phyloP scores from a whole-genome alignment of 2,113 vertebrate species.

The Paraplagusia blochii region DNA sequence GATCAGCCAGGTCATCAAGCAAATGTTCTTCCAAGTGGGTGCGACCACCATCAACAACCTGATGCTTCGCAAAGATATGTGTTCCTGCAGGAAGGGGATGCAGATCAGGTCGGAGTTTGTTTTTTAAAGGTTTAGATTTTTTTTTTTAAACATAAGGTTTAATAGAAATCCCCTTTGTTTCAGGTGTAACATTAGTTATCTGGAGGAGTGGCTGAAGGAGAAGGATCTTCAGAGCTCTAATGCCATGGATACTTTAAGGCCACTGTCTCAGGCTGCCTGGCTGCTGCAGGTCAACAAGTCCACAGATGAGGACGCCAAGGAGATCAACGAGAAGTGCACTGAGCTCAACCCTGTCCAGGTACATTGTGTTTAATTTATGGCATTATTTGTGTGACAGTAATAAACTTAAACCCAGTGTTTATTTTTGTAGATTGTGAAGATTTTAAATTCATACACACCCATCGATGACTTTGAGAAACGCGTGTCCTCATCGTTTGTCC shows the following conservation, averaged over 20 bases:
- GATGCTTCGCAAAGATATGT: slow-evolving; percentile 97
- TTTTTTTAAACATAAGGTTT: background rate
- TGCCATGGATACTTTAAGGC: slow-evolving; percentile 87
- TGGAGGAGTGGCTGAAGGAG: slow-evolving; percentile 97
- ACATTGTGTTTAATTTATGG: background rate
- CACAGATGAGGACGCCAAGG: slow-evolving; percentile 88
- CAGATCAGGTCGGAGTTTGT: slow-evolving; percentile 86
- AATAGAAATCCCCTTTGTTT: slow-evolving; percentile 4
- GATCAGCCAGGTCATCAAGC: slow-evolving; percentile 83
- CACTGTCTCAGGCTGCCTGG: slow-evolving; percentile 92
- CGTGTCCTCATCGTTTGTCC: slow-evolving; percentile 89
- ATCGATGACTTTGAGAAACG: slow-evolving; percentile 98
- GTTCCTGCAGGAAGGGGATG: slow-evolving; percentile 98
- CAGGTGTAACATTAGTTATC: slow-evolving; percentile 97
- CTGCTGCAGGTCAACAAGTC: slow-evolving; percentile 95
- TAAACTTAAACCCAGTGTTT: slow-evolving; percentile 9
- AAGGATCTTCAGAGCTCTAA: slow-evolving; percentile 84
- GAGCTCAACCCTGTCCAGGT: slow-evolving; percentile 92
- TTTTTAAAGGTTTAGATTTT: background rate
- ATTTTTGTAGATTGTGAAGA: slow-evolving; percentile 87
- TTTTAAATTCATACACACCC: slow-evolving; percentile 95
- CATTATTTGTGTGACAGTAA: background rate
- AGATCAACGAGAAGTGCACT: slow-evolving; percentile 84
- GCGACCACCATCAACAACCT: slow-evolving; percentile 88
- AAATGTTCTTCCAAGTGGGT: slow-evolving; percentile 89